phyloP scores from a whole-genome alignment of 2,888 invertebrate genomes.

The Globia sparganii region DNA sequence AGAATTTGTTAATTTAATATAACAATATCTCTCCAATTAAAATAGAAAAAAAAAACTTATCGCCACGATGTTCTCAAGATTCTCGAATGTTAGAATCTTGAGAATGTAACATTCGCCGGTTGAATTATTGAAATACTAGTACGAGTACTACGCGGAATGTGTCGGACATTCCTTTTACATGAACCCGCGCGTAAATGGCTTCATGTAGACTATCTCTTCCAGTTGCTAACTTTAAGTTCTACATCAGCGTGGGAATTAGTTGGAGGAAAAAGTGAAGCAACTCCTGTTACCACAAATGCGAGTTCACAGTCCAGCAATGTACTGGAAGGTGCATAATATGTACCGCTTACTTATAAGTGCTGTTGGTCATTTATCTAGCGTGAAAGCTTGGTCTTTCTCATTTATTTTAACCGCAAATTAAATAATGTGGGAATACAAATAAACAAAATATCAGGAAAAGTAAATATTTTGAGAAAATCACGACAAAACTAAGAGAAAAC shows the following conservation, averaged over 20 bases:
- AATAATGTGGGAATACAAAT: neutral
- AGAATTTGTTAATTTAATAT: neutral
- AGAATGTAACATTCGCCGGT: conserved; percentile 8
- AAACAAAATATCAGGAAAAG: neutral
- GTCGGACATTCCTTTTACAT: conserved; percentile 34
- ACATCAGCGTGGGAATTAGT: conserved; percentile 39
- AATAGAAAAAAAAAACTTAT: neutral
- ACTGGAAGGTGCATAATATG: conserved; percentile 36
- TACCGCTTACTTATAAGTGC: conserved; percentile 33
- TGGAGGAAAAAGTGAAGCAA: conserved; percentile 46
- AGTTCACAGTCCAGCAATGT: conserved; percentile 40
- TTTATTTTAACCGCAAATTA: conserved; percentile 22
- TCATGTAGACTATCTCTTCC: conserved; percentile 36
- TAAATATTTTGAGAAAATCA: neutral
- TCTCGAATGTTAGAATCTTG: conserved; percentile 3
- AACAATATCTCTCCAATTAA: neutral
- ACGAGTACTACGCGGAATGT: neutral
- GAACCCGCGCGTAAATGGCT: conserved; percentile 14
- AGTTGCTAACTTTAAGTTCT: conserved; percentile 34
- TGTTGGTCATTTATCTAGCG: conserved; percentile 28
- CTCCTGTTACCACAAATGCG: conserved; percentile 46
- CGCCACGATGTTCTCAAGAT: conserved; percentile 16
- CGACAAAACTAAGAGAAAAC: too few relatives aligned
- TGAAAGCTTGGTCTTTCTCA: conserved; percentile 10
- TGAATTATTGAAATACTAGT: conserved; percentile 32